phyloP scores from a whole-genome alignment of 2,888 invertebrate genomes.

The Acanthosoma haemorrhoidale region DNA sequence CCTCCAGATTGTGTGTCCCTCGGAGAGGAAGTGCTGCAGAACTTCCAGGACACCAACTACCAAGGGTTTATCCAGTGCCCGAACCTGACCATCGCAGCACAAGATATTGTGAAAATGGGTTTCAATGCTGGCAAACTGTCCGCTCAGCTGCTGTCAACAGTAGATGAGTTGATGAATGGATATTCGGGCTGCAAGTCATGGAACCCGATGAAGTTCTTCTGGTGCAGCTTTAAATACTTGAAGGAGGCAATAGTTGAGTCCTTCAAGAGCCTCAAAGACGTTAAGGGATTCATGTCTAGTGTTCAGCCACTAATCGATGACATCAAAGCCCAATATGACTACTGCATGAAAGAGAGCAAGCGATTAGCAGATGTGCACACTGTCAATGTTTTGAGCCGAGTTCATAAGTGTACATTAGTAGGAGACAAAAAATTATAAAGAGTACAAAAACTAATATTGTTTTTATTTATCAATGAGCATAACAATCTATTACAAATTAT shows the following conservation, averaged over 20 bases:
- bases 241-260: background rate
- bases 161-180: slow-evolving; percentile 13
- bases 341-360: background rate
- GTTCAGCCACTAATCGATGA: background rate
- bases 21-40: background rate
- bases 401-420: background rate
- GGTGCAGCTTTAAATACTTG: background rate
- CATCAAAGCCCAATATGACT: background rate
- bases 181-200: background rate
- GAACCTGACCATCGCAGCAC: background rate
- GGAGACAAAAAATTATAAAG: background rate
- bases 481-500: no score
- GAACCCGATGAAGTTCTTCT: background rate
- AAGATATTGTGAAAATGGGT: background rate
- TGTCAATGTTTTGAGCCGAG: background rate
- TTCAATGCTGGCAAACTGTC: background rate
- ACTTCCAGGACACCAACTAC: background rate
- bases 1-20: background rate
- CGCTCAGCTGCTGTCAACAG: background rate
- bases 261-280: background rate
- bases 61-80: background rate
- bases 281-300: background rate
- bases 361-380: background rate
- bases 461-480: no score
- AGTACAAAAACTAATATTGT: no score